Conservation (phyloP, 2,797 vertebrate genomes). For the Saxicola maurus region DNA sequence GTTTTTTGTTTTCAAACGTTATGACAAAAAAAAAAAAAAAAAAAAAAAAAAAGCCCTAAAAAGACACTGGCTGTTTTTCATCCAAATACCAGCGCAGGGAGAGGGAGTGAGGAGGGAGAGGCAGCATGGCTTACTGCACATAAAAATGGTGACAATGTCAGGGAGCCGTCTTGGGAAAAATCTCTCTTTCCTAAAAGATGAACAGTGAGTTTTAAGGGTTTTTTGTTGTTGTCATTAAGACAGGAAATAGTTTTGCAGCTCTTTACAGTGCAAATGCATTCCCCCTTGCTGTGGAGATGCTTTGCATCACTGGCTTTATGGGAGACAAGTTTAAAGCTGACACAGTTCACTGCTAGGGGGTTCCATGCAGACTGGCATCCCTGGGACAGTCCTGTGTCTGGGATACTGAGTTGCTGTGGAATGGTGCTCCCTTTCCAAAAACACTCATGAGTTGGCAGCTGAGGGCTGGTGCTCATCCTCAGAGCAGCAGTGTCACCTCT, state of each 20-base stretch:
- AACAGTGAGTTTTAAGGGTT: neutral
- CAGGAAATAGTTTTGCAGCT: neutral
- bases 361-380: neutral
- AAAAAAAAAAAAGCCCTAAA: neutral
- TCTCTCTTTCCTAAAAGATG: neutral
- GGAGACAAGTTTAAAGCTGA: neutral
- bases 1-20: slow-evolving; percentile 22
- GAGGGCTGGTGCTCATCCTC: neutral
- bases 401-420: neutral
- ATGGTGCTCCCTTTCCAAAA: neutral
- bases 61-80: neutral
- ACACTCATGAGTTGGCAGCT: neutral
- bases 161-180: neutral
- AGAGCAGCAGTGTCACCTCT: neutral
- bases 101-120: neutral
- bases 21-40: neutral
- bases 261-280: neutral
- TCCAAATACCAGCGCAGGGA: neutral
- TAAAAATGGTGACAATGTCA: neutral
- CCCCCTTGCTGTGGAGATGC: neutral
- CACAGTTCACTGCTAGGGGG: neutral
- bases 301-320: neutral
- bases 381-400: neutral
- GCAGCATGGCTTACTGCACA: neutral
- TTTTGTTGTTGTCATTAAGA: neutral